Evolutionary conservation across 2,113 vertebrate species (phyloP).

Genomic region (Hiodon alosoides): DNA sequence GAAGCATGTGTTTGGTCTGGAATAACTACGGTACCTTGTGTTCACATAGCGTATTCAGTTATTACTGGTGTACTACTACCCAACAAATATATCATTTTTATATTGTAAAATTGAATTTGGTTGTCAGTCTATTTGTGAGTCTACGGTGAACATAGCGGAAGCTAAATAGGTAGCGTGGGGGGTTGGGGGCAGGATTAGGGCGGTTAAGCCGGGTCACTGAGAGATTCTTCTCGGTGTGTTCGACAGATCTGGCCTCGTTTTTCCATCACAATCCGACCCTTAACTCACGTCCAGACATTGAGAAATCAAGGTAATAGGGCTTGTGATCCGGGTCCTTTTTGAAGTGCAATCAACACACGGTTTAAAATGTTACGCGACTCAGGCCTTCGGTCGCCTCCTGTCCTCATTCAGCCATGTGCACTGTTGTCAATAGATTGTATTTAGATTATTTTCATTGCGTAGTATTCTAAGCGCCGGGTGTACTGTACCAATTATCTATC

Average conservation of each 20-base stretch:
- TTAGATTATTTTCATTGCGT: neutral
- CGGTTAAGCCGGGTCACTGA: slow-evolving; percentile 51
- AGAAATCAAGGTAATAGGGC: neutral
- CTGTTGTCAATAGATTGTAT: neutral
- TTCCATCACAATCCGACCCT: slow-evolving; percentile 24
- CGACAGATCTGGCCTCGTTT: slow-evolving; percentile 39
- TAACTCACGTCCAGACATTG: slow-evolving; percentile 10
- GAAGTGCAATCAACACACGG: neutral
- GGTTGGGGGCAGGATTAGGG: slow-evolving; percentile 53
- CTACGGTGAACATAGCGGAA: neutral
- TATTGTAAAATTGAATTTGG: no score
- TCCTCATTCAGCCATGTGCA: neutral
- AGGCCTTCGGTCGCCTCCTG: neutral
- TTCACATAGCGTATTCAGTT: no score
- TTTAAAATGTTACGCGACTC: neutral
- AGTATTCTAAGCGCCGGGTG: no score
- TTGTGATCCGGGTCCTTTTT: neutral
- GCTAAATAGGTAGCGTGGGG: slow-evolving; percentile 27
- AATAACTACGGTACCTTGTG: neutral
- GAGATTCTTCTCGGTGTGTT: slow-evolving; percentile 44
- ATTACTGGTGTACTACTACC: no score
- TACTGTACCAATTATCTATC: no score
- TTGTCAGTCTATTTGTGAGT: neutral
- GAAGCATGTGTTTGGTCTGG: slow-evolving; percentile 15
- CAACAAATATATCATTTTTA: no score